Percentiles rank a stretch among this genome's conserved stretches.
These are phyloP conservation scores for Machimus atricapillus DNA, from an alignment of 2,888 invertebrate genomes.

Conservation along the genomic window DNA sequence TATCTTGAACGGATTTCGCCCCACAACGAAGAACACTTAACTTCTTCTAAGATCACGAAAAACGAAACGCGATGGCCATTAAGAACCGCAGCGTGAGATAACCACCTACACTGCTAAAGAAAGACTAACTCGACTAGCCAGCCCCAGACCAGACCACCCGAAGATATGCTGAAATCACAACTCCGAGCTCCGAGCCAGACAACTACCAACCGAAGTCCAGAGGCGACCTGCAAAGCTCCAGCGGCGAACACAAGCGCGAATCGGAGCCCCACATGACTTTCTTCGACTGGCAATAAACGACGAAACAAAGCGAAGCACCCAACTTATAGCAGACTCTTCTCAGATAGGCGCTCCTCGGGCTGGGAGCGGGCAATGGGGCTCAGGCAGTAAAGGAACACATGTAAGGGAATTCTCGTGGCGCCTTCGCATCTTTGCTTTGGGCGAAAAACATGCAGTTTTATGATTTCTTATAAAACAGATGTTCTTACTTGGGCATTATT, in stretches of 20 bases:
- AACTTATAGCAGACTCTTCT: neutral
- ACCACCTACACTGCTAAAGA: conserved; percentile 25
- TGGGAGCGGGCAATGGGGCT: neutral
- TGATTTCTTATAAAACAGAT: neutral
- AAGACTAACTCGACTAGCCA: conserved; percentile 20
- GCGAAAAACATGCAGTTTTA: neutral
- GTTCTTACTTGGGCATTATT: neutral
- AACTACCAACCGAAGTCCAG: neutral
- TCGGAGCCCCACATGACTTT: neutral
- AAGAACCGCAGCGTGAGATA: conserved; percentile 25
- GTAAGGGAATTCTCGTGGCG: neutral
- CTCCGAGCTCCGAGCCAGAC: neutral
- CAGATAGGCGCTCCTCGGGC: neutral
- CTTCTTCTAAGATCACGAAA: neutral
- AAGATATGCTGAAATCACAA: neutral
- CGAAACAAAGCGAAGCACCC: neutral
- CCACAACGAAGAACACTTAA: neutral
- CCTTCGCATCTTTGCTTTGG: neutral
- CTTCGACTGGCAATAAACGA: neutral
- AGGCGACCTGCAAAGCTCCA: neutral
- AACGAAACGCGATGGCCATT: neutral
- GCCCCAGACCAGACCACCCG: neutral
- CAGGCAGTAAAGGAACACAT: neutral
- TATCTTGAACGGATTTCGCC: neutral
- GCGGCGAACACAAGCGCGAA: neutral